These are phyloP conservation scores for Drosophila kanapiae DNA, from an alignment of 1,140 invertebrate species.

Conservation along the genomic window DNA sequence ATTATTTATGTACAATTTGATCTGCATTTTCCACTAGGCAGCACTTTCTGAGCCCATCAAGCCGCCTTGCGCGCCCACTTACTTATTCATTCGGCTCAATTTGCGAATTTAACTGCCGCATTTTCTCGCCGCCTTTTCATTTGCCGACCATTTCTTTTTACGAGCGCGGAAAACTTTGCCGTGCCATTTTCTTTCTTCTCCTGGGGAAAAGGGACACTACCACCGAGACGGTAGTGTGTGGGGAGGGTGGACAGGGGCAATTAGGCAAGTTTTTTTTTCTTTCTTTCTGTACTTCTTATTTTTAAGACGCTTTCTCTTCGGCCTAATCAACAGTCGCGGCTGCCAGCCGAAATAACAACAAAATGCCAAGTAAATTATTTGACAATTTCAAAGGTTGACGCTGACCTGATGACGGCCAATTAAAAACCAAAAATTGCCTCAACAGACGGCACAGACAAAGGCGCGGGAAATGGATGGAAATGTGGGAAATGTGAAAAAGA, in stretches of 20 bases:
- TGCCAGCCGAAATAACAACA: conserved; percentile 12
- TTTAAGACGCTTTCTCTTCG: neutral
- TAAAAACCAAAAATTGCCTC: conserved; percentile 60
- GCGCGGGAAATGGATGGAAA: conserved; percentile 13
- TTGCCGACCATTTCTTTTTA: conserved; percentile 46
- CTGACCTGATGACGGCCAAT: conserved; percentile 65
- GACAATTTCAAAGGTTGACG: conserved; percentile 57
- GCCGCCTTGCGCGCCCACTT: conserved; percentile 11
- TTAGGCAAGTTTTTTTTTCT: conserved; percentile 62
- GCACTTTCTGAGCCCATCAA: neutral
- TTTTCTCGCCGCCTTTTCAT: conserved; percentile 49
- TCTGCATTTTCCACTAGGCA: conserved; percentile 20
- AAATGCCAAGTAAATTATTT: conserved; percentile 58
- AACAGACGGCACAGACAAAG: conserved; percentile 37
- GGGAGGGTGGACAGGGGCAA: conserved; percentile 30
- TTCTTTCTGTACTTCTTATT: neutral
- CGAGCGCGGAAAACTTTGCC: conserved; percentile 45
- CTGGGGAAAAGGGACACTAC: neutral
- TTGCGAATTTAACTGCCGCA: conserved; percentile 41
- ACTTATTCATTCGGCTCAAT: conserved; percentile 53
- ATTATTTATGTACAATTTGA: conserved; percentile 11
- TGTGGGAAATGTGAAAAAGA: neutral
- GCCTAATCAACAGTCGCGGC: conserved; percentile 55
- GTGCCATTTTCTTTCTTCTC: conserved; percentile 9
- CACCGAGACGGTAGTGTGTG: no score